Evolutionary conservation across 2,888 invertebrate species (phyloP).

Genomic region (Dinocampus coccinellae): DNA sequence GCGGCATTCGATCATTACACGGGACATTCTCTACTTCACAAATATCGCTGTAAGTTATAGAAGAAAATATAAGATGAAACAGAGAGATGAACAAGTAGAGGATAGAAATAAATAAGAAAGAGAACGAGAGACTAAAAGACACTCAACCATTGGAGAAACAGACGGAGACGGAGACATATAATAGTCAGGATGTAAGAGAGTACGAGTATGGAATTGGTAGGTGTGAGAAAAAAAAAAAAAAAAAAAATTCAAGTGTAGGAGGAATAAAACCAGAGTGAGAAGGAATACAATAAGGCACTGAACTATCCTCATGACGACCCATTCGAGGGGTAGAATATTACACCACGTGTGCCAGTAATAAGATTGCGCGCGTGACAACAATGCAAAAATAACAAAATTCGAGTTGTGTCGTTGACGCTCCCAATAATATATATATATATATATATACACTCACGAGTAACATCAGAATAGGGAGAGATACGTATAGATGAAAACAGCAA

Average conservation of each 20-base stretch:
- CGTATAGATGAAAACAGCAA: background rate
- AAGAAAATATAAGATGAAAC: slow-evolving; percentile 49
- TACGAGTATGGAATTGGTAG: no score
- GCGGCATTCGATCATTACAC: slow-evolving; percentile 61
- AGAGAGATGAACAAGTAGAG: no score
- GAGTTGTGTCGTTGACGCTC: slow-evolving; percentile 25
- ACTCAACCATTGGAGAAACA: no score
- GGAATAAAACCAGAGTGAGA: slow-evolving; percentile 30
- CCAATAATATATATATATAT: slow-evolving; percentile 1
- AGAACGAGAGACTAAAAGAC: no score
- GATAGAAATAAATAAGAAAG: no score
- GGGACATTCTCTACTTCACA: slow-evolving; percentile 28
- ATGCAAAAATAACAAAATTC: slow-evolving; percentile 60
- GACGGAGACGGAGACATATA: no score
- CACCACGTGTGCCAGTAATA: slow-evolving; percentile 67
- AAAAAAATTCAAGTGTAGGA: slow-evolving; percentile 1
- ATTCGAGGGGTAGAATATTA: slow-evolving; percentile 60
- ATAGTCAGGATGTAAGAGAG: no score
- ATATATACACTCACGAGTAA: background rate
- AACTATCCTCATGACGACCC: slow-evolving; percentile 34
- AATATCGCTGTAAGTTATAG: slow-evolving; percentile 59
- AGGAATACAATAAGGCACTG: slow-evolving; percentile 39
- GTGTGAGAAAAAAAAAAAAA: slow-evolving; percentile 14
- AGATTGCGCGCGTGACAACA: slow-evolving; percentile 67
- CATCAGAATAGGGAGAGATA: background rate